Base-by-base conservation (phyloP, 2,113 vertebrate species). In the Prionailurus bengalensis region DNA sequence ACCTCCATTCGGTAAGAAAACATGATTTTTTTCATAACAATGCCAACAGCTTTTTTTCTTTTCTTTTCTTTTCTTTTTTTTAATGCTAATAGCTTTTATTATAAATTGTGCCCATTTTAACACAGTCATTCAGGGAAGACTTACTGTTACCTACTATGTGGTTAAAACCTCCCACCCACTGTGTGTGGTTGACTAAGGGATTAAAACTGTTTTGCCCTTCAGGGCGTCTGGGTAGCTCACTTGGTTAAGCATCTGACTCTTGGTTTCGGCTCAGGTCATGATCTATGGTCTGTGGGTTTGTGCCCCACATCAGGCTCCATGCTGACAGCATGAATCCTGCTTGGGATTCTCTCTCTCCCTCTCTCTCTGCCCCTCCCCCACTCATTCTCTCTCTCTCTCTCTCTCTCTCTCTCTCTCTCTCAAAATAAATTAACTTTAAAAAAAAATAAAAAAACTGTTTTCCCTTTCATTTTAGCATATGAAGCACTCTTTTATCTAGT, bases 101-200 rank as follows among this genome's bases (percentile, higher is more conserved):
- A 91, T 55, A 80, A 91, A 85, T 55, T 89, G 14, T 74, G 7
- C 74, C 55, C 33, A 76, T 55, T 84, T 94, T 82, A 84, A 88
- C 65, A 76, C 51, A 74, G 33, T 63, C 31, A 68, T 42, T 96
- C 42, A 42, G 23, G 25, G 9, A 95, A 58, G 3, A 83, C 19
- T 17, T 86, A 19, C 45, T 45, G 12, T 53, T 87, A 53, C 13
- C 16, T 39, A 53, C 48, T 53, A 11, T 31, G 36, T 71, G 19
- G n/a, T n/a, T 90, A 66, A 82, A 81, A 81, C 3, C 7, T 36
- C 36, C 29, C 53, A 83, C 25, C 25, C 10, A 16, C 23, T 55
- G 17, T 39, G 16, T 10, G 7, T 80, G 29, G 16, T 84, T 84
- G 74, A 68, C 39, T 61, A 79, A 85, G 27, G 58, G 12, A n/a